Conservation (phyloP, 2,113 vertebrate genomes). For the Clupea harengus region DNA sequence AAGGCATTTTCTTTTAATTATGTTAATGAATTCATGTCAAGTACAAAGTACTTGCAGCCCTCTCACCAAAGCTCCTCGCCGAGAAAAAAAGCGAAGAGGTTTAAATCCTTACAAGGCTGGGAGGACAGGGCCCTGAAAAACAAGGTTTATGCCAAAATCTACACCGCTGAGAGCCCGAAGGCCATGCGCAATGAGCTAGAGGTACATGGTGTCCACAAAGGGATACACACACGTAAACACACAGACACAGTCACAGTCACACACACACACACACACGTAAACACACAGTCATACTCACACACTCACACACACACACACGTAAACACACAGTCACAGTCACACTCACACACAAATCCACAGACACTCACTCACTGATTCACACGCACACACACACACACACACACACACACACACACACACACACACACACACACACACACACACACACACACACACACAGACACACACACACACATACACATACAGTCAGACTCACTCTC, state of each 20-base stretch:
- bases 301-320: not conserved
- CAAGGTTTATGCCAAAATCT: slow-evolving; percentile 17
- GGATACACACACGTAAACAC: not conserved
- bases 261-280: not conserved
- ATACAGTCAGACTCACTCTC: not conserved
- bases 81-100: not conserved
- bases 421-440: too few species aligned
- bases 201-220: not conserved
- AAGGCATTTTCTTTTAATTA: slow-evolving; percentile 52
- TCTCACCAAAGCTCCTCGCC: slow-evolving; percentile 1
- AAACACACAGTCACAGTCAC: not conserved
- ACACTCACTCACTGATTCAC: not conserved
- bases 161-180: not conserved
- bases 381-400: not conserved
- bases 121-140: slow-evolving; percentile 10
- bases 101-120: slow-evolving; percentile 14
- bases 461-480: not conserved
- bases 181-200: not conserved
- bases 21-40: slow-evolving; percentile 52
- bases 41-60: slow-evolving; percentile 38
- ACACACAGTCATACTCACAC: not conserved
- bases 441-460: not conserved
- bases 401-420: not conserved
- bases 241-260: not conserved
- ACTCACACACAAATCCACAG: not conserved